A percentile compares a stretch with the other conserved stretches of the same genome.
Evolutionary conservation across 2,113 vertebrate species (phyloP).

Genomic region (Ibidorhyncha struthersii): DNA sequence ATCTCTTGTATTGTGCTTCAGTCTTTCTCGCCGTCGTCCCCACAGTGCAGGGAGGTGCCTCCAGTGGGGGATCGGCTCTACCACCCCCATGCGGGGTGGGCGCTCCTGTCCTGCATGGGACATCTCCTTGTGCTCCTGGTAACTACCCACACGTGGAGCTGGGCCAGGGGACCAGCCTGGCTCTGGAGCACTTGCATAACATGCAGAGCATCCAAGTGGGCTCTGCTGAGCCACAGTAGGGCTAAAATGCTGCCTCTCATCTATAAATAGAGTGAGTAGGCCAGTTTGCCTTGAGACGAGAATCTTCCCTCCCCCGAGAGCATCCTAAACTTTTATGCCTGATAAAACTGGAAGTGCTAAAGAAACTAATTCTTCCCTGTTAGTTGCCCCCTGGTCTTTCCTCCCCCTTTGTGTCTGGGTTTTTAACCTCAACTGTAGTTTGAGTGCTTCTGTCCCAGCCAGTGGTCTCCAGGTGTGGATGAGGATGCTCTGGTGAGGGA

Average conservation of each 20-base stretch:
- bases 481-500: not conserved
- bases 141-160: not conserved
- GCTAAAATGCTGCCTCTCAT: constrained; percentile 14
- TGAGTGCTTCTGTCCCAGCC: not conserved
- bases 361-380: not conserved
- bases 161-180: not conserved
- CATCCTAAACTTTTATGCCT: not conserved
- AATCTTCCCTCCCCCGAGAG: constrained; percentile 20
- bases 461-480: not conserved
- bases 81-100: rapidly evolving
- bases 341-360: not conserved
- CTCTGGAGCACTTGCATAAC: not conserved
- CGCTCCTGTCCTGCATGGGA: not conserved
- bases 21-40: rapidly evolving
- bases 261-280: constrained; percentile 55
- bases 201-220: not conserved
- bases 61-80: not conserved
- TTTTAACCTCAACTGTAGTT: not conserved
- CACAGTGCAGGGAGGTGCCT: rapidly evolving
- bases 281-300: constrained; percentile 47
- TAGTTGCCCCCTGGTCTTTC: not conserved
- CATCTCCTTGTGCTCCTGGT: rapidly evolving
- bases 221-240: constrained; percentile 17
- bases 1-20: not conserved
- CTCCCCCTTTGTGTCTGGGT: not conserved